Evolutionary conservation across 2,888 invertebrate species (phyloP), one percentile per base, ranked within the genome.

Genomic region (Miltochrista miniata): DNA sequence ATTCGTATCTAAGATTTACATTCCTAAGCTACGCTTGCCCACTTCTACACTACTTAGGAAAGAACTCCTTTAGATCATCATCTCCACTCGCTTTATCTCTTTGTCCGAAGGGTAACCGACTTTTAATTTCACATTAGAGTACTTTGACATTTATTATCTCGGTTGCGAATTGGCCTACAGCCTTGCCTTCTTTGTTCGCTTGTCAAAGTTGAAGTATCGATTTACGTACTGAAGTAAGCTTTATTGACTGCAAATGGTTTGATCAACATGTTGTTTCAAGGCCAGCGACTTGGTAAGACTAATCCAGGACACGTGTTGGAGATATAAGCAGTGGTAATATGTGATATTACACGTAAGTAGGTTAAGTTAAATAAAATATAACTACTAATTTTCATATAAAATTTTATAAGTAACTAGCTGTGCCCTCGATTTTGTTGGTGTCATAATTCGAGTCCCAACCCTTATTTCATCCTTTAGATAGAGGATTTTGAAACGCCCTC

Each of bases 281-380:
- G 85, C 80, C 79, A 76, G 73, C 78, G 49, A 54, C 76, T 83
- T 82, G 84, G 80, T 78, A 78, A 83, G 83, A 85, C 85, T 82
- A 79, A 83, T 24, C 18, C 18, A 24, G 18, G 18, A 24, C 18
- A 24, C 18, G 18, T 24, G 18, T 24, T 5, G 18, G 18, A 24
- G 18, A 24, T 24, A 24, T n/a, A 24, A 2, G 18, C 5, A 24
- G 5, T 24, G 18, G 18, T 4, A 4, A 24, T 24, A n/a, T 24
- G 5, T 24, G 18, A 24, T 4, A 24, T 24, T 24, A 24, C 2
- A 24, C 18, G 18, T 5, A 24, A 24, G 3, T 24, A 5, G n/a
- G n/a, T n/a, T n/a, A n/a, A n/a, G n/a, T n/a, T n/a, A n/a, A n/a
- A n/a, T n/a, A n/a, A n/a, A n/a, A n/a, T n/a, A n/a, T n/a, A n/a